These are phyloP conservation scores for Macrochelys suwanniensis DNA, from an alignment of 2,797 vertebrate genomes.

Conservation along the genomic window DNA sequence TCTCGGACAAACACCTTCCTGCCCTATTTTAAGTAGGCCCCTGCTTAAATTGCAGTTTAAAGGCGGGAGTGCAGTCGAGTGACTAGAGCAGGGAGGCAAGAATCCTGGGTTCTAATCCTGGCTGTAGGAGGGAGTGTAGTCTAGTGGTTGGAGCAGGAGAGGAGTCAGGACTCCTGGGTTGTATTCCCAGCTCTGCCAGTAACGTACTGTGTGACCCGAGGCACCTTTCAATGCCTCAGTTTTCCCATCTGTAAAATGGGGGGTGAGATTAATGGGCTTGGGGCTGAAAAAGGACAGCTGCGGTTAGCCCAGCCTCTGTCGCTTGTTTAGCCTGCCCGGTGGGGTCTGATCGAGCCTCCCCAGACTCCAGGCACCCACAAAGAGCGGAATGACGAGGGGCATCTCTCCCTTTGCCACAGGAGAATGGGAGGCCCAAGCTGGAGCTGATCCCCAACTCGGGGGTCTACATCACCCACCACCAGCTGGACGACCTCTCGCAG, in stretches of 20 bases:
- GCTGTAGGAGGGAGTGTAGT: neutral
- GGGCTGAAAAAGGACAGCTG: too few relatives aligned
- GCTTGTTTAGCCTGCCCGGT: neutral
- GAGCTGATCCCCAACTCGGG: conserved; percentile 49
- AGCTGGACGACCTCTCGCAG: conserved; percentile 51
- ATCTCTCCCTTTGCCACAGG: neutral
- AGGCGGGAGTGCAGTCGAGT: too few relatives aligned
- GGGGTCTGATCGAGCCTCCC: too few relatives aligned
- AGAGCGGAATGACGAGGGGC: neutral
- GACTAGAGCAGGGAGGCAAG: neutral
- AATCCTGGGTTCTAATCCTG: neutral
- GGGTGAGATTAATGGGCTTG: neutral
- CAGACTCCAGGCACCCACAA: neutral
- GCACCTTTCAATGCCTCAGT: neutral
- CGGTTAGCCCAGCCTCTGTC: too few relatives aligned
- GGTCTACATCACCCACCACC: conserved; percentile 43
- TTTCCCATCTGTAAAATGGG: neutral
- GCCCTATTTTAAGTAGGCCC: too few relatives aligned
- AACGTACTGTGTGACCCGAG: neutral
- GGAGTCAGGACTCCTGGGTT: neutral
- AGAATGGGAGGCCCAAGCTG: conserved; percentile 45
- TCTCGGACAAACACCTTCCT: too few relatives aligned
- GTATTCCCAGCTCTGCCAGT: neutral
- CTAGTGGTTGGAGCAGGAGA: neutral
- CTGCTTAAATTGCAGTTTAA: too few relatives aligned